Conservation (phyloP, 1,140 invertebrate genomes). For the Calephelis virginiensis region DNA sequence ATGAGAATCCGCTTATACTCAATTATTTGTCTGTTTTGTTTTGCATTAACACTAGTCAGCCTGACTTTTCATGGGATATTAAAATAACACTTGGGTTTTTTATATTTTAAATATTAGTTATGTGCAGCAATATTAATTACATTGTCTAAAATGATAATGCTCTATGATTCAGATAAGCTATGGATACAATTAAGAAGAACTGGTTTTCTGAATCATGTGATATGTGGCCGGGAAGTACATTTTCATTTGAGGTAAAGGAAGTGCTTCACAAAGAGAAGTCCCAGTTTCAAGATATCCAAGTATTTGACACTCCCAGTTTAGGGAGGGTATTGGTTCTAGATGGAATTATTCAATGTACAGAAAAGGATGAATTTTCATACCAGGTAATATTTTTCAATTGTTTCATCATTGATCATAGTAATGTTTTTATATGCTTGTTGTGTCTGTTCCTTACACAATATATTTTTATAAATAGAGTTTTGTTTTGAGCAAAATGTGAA, state of each 20-base stretch:
- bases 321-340: conserved; percentile 95
- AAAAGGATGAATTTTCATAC: conserved; percentile 98
- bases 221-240: conserved; percentile 94
- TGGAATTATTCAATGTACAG: conserved; percentile 97
- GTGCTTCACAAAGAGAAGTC: conserved; percentile 91
- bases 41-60: too few relatives aligned
- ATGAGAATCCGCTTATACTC: too few relatives aligned
- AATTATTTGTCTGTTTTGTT: too few relatives aligned
- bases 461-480: too few relatives aligned
- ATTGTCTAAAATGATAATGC: neutral
- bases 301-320: conserved; percentile 94
- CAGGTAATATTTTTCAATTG: conserved; percentile 78
- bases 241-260: conserved; percentile 93
- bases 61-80: too few relatives aligned
- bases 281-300: conserved; percentile 92
- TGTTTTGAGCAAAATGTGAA: too few relatives aligned
- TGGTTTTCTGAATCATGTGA: conserved; percentile 95
- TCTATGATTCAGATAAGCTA: conserved; percentile 28
- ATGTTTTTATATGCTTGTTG: neutral
- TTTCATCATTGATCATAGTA: neutral
- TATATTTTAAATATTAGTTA: too few relatives aligned
- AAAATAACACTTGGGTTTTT: too few relatives aligned
- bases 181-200: conserved; percentile 84
- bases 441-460: neutral
- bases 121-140: too few relatives aligned